Base-by-base conservation (phyloP, 2,888 invertebrate species). In the Venustoraphidia nigricollis region DNA sequence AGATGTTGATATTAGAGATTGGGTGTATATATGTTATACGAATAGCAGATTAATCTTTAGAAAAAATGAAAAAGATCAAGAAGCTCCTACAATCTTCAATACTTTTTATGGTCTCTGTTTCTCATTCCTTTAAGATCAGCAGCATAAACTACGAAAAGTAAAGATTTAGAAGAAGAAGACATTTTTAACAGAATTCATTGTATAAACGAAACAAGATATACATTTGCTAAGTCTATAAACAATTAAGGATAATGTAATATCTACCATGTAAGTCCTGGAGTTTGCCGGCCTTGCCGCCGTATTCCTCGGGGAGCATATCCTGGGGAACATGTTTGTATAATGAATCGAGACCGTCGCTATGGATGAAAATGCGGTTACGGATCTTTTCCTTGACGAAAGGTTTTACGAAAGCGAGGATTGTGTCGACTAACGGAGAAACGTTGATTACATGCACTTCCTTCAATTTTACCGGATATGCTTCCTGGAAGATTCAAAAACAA, bases 381-480 rank as follows among this genome's bases (percentile, higher is more conserved):
- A 89, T 86, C 73, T 90, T 90, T 62, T 90, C 89, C 67, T 87
- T 88, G 53, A 90, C 70, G 69, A 89, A 87, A 0, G 89, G 89
- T 62, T 86, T 87, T 17, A 87, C 86, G 64, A 89, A 87, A 61
- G 81, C 84, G 56, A 87, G 79, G 54, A 89, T 88, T 52, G 86
- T 87, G 62, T 89, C 88, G 36, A 89, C 84, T 37, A 89, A 65
- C 0, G 89, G 85, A 2, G 86, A 86, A 4, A 85, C 81, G 62
- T 90, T 89, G 59, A 90, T 78, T 1, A 89, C 82, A 61, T 90
- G 89, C 34, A 89, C 85, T 66, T 87, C 85, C 66, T 89, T 89
- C 58, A 89, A 71, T 64, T 88, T 89, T 0, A 89, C 89, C 6
- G 89, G 89, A 64, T 89, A 90, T 5, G 88, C 89, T 69, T 90